Conservation (phyloP, 1,140 invertebrate genomes). For the Brachionus plicatilis region DNA sequence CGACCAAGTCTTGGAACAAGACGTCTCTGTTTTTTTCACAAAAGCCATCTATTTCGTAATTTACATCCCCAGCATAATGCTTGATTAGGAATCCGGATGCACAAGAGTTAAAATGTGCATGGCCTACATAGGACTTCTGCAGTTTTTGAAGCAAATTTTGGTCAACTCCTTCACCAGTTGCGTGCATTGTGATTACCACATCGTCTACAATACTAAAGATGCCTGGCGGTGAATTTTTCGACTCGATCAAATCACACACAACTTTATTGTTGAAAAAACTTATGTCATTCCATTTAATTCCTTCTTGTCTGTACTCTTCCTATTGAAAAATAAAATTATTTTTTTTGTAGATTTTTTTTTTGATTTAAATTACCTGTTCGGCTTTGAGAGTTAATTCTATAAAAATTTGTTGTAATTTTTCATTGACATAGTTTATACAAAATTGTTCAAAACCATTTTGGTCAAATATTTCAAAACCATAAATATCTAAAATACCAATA, state of each 20-base stretch:
- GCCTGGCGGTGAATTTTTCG: constrained; percentile 54
- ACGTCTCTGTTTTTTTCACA: constrained; percentile 72
- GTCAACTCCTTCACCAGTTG: constrained; percentile 65
- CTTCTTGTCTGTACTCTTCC: constrained; percentile 69
- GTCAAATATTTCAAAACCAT: constrained; percentile 66
- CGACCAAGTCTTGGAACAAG: constrained; percentile 67
- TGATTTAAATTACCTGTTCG: constrained; percentile 57
- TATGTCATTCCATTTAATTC: constrained; percentile 69
- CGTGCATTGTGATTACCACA: constrained; percentile 69
- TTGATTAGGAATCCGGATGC: constrained; percentile 64
- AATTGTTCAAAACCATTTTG: constrained; percentile 74
- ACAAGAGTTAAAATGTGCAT: constrained; percentile 63
- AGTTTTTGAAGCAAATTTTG: constrained; percentile 61
- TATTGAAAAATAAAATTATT: constrained; percentile 53
- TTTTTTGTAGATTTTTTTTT: background rate
- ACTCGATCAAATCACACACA: constrained; percentile 66
- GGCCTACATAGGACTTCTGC: constrained; percentile 56
- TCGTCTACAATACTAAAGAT: constrained; percentile 64
- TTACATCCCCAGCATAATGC: constrained; percentile 68
- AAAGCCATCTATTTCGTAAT: constrained; percentile 58
- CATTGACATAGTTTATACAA: constrained; percentile 89
- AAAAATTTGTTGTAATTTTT: constrained; percentile 74
- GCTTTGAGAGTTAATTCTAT: constrained; percentile 70
- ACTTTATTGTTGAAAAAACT: constrained; percentile 73
- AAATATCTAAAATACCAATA: constrained; percentile 65